A percentile compares a stretch with the other conserved stretches of the same genome.
phyloP scores from a whole-genome alignment of 2,888 invertebrate genomes.

The Bembecia ichneumoniformis region DNA sequence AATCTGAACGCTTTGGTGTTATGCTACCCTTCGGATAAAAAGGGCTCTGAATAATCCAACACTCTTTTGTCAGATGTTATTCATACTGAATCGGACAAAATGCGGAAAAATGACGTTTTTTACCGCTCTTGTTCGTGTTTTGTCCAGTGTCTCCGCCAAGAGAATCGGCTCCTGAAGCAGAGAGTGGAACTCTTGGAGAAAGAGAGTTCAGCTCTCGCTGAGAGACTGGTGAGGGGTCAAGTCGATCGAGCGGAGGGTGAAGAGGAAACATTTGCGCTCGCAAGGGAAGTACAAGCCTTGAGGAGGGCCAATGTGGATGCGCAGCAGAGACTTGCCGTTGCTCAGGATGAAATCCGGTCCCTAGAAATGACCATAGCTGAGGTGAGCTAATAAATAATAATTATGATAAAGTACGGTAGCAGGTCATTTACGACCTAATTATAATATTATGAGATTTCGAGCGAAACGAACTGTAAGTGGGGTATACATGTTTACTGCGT shows the following conservation, averaged over 20 bases:
- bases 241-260: constrained; percentile 96
- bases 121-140: no score
- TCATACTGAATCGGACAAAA: no score
- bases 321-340: constrained; percentile 89
- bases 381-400: constrained; percentile 22
- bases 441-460: no score
- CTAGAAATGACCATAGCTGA: constrained; percentile 80
- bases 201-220: constrained; percentile 94
- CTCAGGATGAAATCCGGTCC: constrained; percentile 89
- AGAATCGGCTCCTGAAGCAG: constrained; percentile 95
- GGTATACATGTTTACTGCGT: no score
- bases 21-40: no score
- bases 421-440: no score
- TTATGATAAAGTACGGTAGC: no score
- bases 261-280: constrained; percentile 87
- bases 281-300: constrained; percentile 90
- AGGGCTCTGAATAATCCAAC: no score
- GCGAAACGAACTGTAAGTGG: no score
- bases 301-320: constrained; percentile 90
- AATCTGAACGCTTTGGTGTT: no score
- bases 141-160: constrained; percentile 80
- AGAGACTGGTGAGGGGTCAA: constrained; percentile 92
- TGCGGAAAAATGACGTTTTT: no score
- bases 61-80: no score
- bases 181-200: constrained; percentile 95